These are phyloP conservation scores for Nymphalis polychloros DNA, from an alignment of 2,888 invertebrate genomes.

Conservation along the genomic window DNA sequence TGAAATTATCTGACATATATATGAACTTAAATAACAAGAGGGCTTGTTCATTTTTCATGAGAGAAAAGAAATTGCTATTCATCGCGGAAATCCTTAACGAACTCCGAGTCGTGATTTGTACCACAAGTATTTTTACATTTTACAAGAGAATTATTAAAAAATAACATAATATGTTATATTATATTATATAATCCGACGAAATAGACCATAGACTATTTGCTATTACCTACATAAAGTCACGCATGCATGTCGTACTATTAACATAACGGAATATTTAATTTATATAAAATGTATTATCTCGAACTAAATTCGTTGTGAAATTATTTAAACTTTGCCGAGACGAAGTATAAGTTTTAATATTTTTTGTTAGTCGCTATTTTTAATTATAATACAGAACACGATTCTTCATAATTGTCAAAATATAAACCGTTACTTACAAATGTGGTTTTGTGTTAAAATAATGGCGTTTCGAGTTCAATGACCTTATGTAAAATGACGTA, in stretches of 20 bases:
- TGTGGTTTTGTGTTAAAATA: slow-evolving; percentile 31
- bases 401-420: slow-evolving; percentile 29
- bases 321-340: not conserved
- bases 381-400: slow-evolving; percentile 11
- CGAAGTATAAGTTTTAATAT: not conserved
- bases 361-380: not conserved
- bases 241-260: slow-evolving; percentile 8
- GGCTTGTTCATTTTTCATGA: no score
- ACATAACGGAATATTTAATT: slow-evolving; percentile 5
- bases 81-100: no score
- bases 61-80: no score
- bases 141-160: no score
- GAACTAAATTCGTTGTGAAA: not conserved
- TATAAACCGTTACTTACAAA: slow-evolving; percentile 24
- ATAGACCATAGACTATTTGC: not conserved
- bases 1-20: no score
- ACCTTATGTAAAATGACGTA: slow-evolving; percentile 30
- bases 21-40: no score
- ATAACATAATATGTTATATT: not conserved
- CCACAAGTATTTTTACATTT: no score
- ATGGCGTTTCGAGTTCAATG: slow-evolving; percentile 27
- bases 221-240: not conserved
- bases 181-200: not conserved
- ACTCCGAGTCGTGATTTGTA: no score
- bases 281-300: not conserved